phyloP scores from a whole-genome alignment of 2,113 vertebrate species.

The Chaetorhynchus papuensis region DNA sequence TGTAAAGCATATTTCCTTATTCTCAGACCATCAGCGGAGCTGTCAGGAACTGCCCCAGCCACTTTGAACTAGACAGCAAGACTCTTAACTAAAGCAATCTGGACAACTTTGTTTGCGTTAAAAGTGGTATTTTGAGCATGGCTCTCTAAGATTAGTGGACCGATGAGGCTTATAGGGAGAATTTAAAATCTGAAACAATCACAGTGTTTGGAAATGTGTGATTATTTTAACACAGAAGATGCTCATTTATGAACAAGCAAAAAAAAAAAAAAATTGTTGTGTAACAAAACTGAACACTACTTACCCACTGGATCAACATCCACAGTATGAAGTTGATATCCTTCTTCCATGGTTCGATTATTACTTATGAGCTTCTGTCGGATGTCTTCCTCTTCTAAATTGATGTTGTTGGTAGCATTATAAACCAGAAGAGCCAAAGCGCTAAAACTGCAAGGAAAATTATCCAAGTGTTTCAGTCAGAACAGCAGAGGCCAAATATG shows the following conservation, averaged over 20 bases:
- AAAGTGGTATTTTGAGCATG: neutral
- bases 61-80: neutral
- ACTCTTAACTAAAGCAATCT: neutral
- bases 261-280: neutral
- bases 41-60: neutral
- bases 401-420: conserved; percentile 72
- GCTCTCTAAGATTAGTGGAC: neutral
- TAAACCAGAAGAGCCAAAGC: conserved; percentile 84
- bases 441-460: conserved; percentile 68
- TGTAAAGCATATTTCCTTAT: neutral
- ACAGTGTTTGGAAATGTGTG: neutral
- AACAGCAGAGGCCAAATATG: neutral
- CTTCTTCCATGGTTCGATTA: conserved; percentile 54
- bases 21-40: neutral
- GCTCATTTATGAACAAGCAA: neutral
- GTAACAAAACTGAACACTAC: conserved; percentile 8
- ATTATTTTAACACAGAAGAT: neutral
- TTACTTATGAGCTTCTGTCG: conserved; percentile 65
- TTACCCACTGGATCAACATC: conserved; percentile 77
- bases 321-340: conserved; percentile 63
- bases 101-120: neutral
- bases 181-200: neutral
- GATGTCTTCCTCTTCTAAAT: conserved; percentile 72
- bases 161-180: neutral
- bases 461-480: neutral